Evolutionary conservation across 2,113 vertebrate genomes (phyloP).

Genomic region (Xenopus laevis): DNA sequence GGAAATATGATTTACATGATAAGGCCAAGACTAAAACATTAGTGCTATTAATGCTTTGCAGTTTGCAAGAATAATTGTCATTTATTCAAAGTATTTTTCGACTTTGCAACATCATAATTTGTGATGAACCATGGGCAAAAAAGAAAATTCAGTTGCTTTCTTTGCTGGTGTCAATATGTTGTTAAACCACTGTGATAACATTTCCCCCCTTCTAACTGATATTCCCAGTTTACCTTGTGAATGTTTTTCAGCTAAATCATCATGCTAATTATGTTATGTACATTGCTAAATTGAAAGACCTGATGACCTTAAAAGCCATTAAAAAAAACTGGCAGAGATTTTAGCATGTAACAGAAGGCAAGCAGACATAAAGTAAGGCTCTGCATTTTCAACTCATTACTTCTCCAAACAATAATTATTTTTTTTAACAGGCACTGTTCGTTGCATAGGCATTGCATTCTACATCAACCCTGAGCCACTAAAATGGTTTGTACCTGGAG

Average conservation of each 20-base stretch:
- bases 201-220: neutral
- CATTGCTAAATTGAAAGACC: conserved; percentile 40
- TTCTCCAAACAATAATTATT: conserved; percentile 15
- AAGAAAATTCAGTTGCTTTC: neutral
- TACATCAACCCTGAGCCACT: too few species aligned
- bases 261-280: conserved; percentile 40
- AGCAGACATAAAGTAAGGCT: conserved; percentile 18
- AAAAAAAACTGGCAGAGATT: conserved; percentile 20
- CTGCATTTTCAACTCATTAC: conserved; percentile 24
- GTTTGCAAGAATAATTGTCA: neutral
- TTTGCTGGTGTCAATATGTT: conserved; percentile 10
- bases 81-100: neutral
- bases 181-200: neutral
- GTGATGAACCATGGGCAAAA: neutral
- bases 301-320: conserved; percentile 32
- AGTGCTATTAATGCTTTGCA: too few species aligned
- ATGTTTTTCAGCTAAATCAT: conserved; percentile 9
- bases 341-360: conserved; percentile 23
- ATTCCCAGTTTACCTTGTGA: conserved; percentile 15
- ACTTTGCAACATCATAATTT: conserved; percentile 19
- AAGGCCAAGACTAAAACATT: too few species aligned
- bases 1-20: too few species aligned
- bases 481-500: too few species aligned
- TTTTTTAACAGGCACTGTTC: neutral
- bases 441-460: neutral